Evolutionary conservation across 2,888 invertebrate genomes (phyloP).

Genomic region (Aspidapion aeneum): DNA sequence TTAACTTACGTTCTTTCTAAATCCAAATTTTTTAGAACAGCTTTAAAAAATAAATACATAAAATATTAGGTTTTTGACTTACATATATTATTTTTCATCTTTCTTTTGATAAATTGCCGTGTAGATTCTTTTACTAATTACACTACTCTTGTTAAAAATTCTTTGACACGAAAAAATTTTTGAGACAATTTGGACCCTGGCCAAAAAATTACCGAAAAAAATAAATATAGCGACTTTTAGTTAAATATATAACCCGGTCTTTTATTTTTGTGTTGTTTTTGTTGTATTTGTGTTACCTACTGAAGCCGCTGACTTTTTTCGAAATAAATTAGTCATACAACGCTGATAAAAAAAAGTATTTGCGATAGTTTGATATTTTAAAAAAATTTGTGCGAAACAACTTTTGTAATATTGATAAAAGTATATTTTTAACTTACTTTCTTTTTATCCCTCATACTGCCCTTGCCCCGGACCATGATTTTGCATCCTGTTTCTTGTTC

Average conservation of each 20-base stretch:
- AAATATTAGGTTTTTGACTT: not conserved
- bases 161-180: not conserved
- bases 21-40: too few species aligned
- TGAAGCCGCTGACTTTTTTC: too few species aligned
- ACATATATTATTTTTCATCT: not conserved
- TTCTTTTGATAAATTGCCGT: not conserved
- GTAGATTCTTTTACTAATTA: not conserved
- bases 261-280: not conserved
- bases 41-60: not conserved
- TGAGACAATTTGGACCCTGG: not conserved
- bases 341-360: not conserved
- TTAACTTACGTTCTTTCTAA: too few species aligned
- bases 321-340: not conserved
- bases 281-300: not conserved
- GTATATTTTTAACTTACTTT: too few species aligned
- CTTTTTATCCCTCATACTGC: slow-evolving; percentile 99
- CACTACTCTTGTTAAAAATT: not conserved
- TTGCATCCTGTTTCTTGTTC: slow-evolving; percentile 99
- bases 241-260: not conserved
- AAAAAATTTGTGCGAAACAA: too few species aligned
- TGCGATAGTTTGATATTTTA: too few species aligned
- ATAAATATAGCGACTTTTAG: not conserved
- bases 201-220: not conserved
- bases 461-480: slow-evolving; percentile 99
- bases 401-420: too few species aligned